Base-by-base conservation (phyloP, 2,797 vertebrate genomes). In the Enteromius thamalakanensis region DNA sequence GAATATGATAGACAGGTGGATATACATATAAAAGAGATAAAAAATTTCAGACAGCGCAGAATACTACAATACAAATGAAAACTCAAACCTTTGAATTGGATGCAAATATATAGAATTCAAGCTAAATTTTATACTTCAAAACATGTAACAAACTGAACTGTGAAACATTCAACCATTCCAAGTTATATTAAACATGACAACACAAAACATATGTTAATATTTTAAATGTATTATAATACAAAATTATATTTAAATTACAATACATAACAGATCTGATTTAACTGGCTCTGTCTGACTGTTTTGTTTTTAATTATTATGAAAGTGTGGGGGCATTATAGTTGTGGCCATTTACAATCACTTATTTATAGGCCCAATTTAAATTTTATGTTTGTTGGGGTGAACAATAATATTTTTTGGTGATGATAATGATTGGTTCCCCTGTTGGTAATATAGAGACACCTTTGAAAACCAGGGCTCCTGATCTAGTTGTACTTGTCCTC, bases 151-250 rank as follows among this genome's bases (percentile, higher is more conserved):
- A 40, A 23, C 0, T 3, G 7, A 79, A n/a, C 19, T 81, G 70
- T 40, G 29, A 62, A 37, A 69, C 69, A 72, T 49, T 37, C 47
- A 70, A 58, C 58, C 67, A 80, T 80, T 80, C 37, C 51, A 71
- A 80, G 58, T 70, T 29, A 64, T 26, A 70, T 29, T 19, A 29
- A 70, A 69, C 23, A 65, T n/a, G 19, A 67, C 12, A 51, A 60
- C 34, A 45, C 9, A 42, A 32, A 4, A 14, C 10, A 29, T 55
- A 40, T 53, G 47, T 34, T 15, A 9, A 37, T 17, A 58, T 4
- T 53, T 37, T 8, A 40, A 75, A 34, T 47, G 45, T 21, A 23
- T 23, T 58, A 11, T 10, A 55, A 55, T 37, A 37, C 7, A n/a
- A 5, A 21, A 5, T 5, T 14, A 42, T 69, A 26, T 7, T 3